These are phyloP conservation scores for Amphiura filiformis DNA, from an alignment of 35 echinoderm and acorn worm genomes.

Conservation along the genomic window DNA sequence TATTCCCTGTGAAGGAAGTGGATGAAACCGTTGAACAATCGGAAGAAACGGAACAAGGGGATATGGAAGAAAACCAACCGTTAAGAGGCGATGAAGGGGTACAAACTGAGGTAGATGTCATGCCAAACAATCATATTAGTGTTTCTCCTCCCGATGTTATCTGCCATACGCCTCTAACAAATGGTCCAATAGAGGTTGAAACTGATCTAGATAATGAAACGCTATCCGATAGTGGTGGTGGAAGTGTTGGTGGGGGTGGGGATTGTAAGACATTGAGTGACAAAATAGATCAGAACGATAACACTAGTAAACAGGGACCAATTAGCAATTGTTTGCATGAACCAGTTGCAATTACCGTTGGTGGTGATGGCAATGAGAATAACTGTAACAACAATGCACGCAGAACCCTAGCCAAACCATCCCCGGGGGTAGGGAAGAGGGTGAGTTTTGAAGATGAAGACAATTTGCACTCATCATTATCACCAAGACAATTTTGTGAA, in stretches of 20 bases:
- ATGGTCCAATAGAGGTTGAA: no score
- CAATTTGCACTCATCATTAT: background rate
- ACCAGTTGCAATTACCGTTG: background rate
- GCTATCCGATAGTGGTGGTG: background rate
- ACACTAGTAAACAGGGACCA: background rate
- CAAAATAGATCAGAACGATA: background rate
- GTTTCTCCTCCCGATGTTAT: no score
- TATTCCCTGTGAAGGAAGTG: background rate
- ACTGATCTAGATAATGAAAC: no score
- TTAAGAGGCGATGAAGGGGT: background rate
- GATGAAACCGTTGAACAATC: background rate
- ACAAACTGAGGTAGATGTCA: background rate
- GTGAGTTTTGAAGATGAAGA: background rate
- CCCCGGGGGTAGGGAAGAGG: background rate
- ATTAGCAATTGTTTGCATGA: background rate
- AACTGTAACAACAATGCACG: constrained; percentile 39
- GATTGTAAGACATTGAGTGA: background rate
- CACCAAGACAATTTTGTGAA: background rate
- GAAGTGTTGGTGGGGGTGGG: background rate
- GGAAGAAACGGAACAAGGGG: background rate
- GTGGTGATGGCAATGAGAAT: constrained; percentile 17
- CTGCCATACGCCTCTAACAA: no score
- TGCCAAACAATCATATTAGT: no score
- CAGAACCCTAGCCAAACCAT: background rate
- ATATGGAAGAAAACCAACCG: background rate